These are phyloP conservation scores for Sebastes miniatus DNA, from an alignment of 2,797 vertebrate genomes.

Conservation along the genomic window DNA sequence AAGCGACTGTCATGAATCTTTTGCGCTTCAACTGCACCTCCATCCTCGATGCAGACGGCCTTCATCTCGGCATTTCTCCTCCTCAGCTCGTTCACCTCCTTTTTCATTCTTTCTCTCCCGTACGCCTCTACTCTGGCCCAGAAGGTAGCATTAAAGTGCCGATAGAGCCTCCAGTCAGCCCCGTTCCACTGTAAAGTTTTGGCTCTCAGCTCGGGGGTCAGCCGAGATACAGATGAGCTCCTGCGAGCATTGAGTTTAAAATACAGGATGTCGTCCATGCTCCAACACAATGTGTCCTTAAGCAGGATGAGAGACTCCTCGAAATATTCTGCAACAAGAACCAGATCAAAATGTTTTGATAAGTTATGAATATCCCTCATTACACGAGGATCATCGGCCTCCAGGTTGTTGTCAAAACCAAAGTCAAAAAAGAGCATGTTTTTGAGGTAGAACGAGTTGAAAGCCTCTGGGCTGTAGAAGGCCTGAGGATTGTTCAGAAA, in stretches of 20 bases:
- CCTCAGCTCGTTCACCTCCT: constrained; percentile 83
- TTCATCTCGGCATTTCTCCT: constrained; percentile 87
- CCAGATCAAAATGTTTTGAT: constrained; percentile 85
- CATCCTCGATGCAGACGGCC: constrained; percentile 87
- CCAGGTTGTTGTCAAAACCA: constrained; percentile 88
- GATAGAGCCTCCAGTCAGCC: constrained; percentile 89
- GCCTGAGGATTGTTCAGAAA: constrained; percentile 85
- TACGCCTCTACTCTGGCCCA: constrained; percentile 90
- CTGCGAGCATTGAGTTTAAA: constrained; percentile 92
- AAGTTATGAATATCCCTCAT: constrained; percentile 79
- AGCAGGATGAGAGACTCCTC: constrained; percentile 95
- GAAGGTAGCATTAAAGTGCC: constrained; percentile 90
- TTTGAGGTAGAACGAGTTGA: constrained; percentile 93
- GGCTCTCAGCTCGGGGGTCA: constrained; percentile 83
- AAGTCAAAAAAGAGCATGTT: constrained; percentile 94
- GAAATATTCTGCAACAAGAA: constrained; percentile 92
- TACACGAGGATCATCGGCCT: constrained; percentile 79
- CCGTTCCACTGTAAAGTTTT: constrained; percentile 89
- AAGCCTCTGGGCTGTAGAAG: constrained; percentile 86
- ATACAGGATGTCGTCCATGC: constrained; percentile 90
- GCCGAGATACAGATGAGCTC: constrained; percentile 76
- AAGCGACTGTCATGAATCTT: constrained; percentile 87
- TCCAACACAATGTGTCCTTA: constrained; percentile 92
- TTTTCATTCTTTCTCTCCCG: constrained; percentile 86
- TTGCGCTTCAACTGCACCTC: constrained; percentile 82